Evolutionary conservation across 2,888 invertebrate species (phyloP), one percentile per base, ranked within the genome.

Genomic region (Caenorhabditis sinica): DNA sequence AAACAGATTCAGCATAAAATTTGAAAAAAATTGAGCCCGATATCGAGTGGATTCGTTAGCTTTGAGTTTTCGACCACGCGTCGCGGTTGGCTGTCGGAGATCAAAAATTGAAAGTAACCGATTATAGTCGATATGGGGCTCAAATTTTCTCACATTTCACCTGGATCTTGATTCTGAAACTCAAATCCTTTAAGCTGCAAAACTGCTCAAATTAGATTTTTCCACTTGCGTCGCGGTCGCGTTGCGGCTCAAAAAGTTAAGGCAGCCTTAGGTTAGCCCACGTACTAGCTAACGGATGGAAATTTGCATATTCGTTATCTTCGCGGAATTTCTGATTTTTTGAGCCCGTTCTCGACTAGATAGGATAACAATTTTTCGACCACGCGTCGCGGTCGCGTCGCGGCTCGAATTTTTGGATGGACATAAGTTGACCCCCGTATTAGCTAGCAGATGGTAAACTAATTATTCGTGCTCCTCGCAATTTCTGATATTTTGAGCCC

Each of bases 311-410:
- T 49, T 49, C n/a, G 1, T 20, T 6, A 1, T 49, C 11, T 20
- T 49, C 20, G 2, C 5, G 5, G 20, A 49, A 58, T 58, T 25
- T 30, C 5, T 17, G 15, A 15, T 30, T 4, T 25, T 28, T 28
- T 28, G 58, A 25, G 49, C 49, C 49, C 49, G 5, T 11, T 40
- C 6, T 40, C 40, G 40, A 40, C 40, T 6, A 13, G 40, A 28
- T 30, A 13, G 28, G 4, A 51, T 0, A 20, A 1, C 2, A 20
- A 20, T 20, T 13, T 51, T 51, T 11, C 9, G 36, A 20, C 36
- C 11, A 36, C 20, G 61, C 56, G 56, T 25, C 28, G 56, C 56
- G 56, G 56, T 56, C 56, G 56, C 56, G 56, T 56, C 56, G 56
- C 56, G 28, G 56, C 13, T 40, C 40, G 40, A 5, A 40, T 11